Percentiles rank a stretch among this genome's conserved stretches.
phyloP scores from a whole-genome alignment of 1,140 invertebrate species.

The Cherax destructor region DNA sequence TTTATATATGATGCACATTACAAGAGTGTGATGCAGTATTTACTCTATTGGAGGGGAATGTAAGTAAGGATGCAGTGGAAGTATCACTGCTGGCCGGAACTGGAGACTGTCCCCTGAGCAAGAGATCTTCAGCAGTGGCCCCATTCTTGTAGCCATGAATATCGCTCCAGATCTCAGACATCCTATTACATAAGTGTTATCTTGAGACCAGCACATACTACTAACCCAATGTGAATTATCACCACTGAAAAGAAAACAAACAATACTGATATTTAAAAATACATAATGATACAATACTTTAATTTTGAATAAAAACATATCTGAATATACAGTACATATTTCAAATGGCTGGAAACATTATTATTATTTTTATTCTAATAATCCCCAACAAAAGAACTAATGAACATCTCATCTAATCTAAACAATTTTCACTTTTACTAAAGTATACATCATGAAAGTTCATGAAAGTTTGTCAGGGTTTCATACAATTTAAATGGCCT shows the following conservation, averaged over 20 bases:
- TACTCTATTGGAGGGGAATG: background rate
- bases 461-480: background rate
- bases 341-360: too few species aligned
- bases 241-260: background rate
- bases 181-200: conserved; percentile 35
- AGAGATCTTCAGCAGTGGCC: conserved; percentile 30
- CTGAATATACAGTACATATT: background rate
- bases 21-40: background rate
- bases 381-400: background rate
- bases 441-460: background rate
- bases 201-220: conserved; percentile 32
- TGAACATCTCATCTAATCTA: background rate
- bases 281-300: background rate
- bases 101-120: conserved; percentile 23
- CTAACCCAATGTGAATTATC: conserved; percentile 30
- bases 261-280: background rate
- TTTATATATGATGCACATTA: background rate
- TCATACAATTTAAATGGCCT: too few species aligned
- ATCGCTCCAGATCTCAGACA: conserved; percentile 32
- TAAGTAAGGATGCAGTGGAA: conserved; percentile 18
- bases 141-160: conserved; percentile 47
- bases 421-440: background rate
- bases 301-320: background rate
- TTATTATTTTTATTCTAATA: too few species aligned
- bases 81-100: conserved; percentile 23